Base-by-base conservation (phyloP, 1,140 invertebrate species). In the Vollenhovia emeryi region DNA sequence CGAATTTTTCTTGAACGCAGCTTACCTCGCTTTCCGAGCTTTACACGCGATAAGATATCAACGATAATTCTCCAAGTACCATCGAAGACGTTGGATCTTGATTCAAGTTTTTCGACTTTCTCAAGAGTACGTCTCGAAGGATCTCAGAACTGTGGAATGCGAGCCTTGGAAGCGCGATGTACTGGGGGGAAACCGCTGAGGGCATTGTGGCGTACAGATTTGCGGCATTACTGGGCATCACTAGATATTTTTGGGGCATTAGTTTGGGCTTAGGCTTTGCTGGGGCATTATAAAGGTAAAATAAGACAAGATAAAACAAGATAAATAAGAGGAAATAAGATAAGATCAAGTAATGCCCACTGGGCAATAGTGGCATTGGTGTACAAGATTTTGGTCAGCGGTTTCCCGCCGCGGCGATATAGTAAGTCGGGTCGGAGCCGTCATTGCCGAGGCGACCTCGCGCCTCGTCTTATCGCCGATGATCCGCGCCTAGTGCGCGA, bases 371-470 rank as follows among this genome's bases (percentile, higher is more conserved):
- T n/a, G n/a, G n/a, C n/a, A n/a, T n/a, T n/a, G n/a, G n/a, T n/a
- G n/a, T n/a, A n/a, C n/a, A n/a, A n/a, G n/a, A n/a, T n/a, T n/a
- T n/a, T n/a, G n/a, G n/a, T n/a, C n/a, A n/a, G n/a, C n/a, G n/a
- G n/a, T n/a, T n/a, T n/a, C n/a, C n/a, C n/a, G n/a, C n/a, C n/a
- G n/a, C n/a, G n/a, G n/a, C n/a, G n/a, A n/a, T n/a, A n/a, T n/a
- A n/a, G n/a, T n/a, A 30, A 64, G 30, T 66, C 60, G 43, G 11
- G 68, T 21, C 48, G 45, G 48, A 13, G 62, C n/a, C 69, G 76
- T 80, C 64, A 64, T 36, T 66, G 59, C 2, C 43, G 50, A 18
- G 13, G 50, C 48, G 48, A 80, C 64, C 64, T 80, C 78, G 48
- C n/a, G n/a, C n/a, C n/a, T n/a, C n/a, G n/a, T n/a, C n/a, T n/a